Conservation (phyloP, 2,113 vertebrate species). For the Calidris pygmaea region DNA sequence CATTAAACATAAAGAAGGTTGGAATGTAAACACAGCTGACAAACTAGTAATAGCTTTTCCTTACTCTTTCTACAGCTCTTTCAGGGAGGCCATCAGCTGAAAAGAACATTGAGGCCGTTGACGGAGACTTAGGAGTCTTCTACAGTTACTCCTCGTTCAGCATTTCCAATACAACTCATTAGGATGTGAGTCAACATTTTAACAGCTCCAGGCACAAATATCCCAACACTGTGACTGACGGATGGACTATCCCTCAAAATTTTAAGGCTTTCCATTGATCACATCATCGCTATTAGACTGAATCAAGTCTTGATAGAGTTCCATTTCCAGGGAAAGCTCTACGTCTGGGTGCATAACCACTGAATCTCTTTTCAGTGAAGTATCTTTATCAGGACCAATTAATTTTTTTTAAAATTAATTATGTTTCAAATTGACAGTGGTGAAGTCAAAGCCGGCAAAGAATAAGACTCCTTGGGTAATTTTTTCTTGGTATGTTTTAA, state of each 20-base stretch:
- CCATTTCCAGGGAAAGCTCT: not conserved
- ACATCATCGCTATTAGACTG: not conserved
- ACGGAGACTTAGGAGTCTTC: not conserved
- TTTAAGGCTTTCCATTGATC: not conserved
- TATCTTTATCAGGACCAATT: not conserved
- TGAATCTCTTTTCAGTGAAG: not conserved
- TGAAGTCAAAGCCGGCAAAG: not conserved
- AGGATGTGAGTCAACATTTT: not conserved
- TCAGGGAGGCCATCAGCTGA: not conserved
- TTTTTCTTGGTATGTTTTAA: not conserved
- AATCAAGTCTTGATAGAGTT: not conserved
- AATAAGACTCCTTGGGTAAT: not conserved
- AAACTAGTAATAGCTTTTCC: not conserved
- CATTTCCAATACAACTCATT: not conserved
- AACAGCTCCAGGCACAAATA: rapidly evolving
- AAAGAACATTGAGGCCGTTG: not conserved
- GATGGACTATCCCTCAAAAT: not conserved
- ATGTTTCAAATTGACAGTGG: not conserved
- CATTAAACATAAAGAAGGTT: not conserved
- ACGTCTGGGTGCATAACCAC: not conserved
- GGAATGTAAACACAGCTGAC: not conserved
- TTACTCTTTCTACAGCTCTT: not conserved
- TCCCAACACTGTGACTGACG: not conserved
- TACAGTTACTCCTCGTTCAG: not conserved
- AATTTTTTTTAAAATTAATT: not conserved